Conservation (phyloP, 2,888 invertebrate species). For the Tigriopus californicus region DNA sequence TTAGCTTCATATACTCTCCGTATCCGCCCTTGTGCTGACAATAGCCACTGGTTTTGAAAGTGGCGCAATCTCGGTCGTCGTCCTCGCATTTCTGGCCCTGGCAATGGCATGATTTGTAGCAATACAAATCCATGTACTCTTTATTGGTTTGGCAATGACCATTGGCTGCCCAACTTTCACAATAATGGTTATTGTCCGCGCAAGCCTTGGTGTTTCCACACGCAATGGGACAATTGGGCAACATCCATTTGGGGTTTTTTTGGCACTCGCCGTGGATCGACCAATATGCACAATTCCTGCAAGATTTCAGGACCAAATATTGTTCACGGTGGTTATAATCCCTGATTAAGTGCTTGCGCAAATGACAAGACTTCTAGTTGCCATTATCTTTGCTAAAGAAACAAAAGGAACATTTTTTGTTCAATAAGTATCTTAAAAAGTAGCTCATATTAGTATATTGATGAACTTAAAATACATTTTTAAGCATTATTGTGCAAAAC, state of each 20-base stretch:
- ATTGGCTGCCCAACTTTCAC: conserved; percentile 2
- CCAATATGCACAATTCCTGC: conserved; percentile 12
- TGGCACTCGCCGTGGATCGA: conserved; percentile 7
- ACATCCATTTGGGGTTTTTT: conserved; percentile 13
- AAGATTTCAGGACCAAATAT: too few species aligned
- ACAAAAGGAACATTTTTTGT: background rate
- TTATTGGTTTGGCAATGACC: conserved; percentile 3
- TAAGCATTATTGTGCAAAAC: too few species aligned
- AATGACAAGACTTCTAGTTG: background rate
- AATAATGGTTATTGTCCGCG: conserved; percentile 5
- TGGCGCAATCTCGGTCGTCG: conserved; percentile 2
- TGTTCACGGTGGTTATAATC: background rate
- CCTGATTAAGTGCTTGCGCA: background rate
- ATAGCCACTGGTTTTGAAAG: background rate
- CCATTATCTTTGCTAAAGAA: background rate
- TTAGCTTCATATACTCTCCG: conserved; percentile 8
- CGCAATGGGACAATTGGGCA: conserved; percentile 10
- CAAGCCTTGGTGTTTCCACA: conserved; percentile 8
- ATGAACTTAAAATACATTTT: too few species aligned
- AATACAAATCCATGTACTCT: conserved; percentile 14
- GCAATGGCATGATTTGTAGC: conserved; percentile 4
- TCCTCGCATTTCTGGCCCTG: background rate
- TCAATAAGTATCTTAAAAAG: too few species aligned
- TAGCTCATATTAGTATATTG: too few species aligned
- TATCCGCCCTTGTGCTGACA: background rate